Base-by-base conservation (phyloP, 2,888 invertebrate genomes). In the Schizotus pectinicornis region DNA sequence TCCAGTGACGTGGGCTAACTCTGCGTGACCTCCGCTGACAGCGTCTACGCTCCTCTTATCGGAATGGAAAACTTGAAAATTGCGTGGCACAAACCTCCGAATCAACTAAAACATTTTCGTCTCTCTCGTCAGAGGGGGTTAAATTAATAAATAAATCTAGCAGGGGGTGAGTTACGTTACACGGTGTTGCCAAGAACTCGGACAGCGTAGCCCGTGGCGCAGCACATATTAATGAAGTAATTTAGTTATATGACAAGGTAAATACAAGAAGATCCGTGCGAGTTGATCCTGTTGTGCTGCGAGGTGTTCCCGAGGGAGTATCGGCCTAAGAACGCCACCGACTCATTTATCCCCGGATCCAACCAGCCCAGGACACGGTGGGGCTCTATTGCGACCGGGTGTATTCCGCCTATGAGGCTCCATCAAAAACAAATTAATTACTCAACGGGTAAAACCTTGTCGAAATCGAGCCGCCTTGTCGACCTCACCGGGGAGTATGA, bases 181-280 rank as follows among this genome's bases (percentile, higher is more conserved):
- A 22, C 22, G 22, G 3, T 22, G 22, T 22, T 22, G 22, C 22
- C 5, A 22, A 22, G 22, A 22, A 22, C 22, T 22, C 22, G 22
- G 22, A 22, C 22, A 22, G 5, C 22, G 22, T 22, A 47, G 55
- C 43, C 33, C 35, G 48, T 39, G 52, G 60, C 56, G 45, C 22
- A 61, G 64, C 66, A 69, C 68, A 70, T 70, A 71, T 67, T 71
- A 70, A 71, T 68, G 70, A 68, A 70, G 63, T 77, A 77, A 78
- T 78, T 78, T 77, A 76, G 77, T 78, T 77, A 77, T 78, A 77
- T 77, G 78, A 78, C 78, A 78, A 77, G 77, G 76, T 78, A 77
- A 77, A 78, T 77, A 78, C 77, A 73, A 73, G 72, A 77, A 77
- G 75, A 77, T 76, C 75, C 74, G 67, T 72, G 69, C 72, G 74